Percentiles rank a stretch among this genome's conserved stretches.
Evolutionary conservation across 2,113 vertebrate species (phyloP).

Genomic region (Grammomys dolichurus): DNA sequence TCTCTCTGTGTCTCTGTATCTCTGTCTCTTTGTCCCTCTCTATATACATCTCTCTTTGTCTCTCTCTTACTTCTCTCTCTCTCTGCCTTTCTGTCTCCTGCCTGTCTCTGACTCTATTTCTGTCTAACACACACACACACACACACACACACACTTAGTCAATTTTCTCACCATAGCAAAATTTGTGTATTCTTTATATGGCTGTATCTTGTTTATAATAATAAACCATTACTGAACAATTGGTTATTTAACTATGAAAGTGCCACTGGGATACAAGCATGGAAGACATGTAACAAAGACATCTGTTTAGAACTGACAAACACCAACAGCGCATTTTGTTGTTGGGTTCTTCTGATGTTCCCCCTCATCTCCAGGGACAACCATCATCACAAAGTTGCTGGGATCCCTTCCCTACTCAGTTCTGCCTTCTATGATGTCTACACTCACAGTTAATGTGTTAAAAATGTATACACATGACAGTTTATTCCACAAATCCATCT

Average conservation of each 20-base stretch:
- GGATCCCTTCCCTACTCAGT: not conserved
- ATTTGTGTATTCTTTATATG: not conserved
- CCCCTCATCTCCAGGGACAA: not conserved
- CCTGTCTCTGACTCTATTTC: not conserved
- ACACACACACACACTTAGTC: not conserved
- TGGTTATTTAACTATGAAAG: constrained; percentile 44
- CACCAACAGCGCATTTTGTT: not conserved
- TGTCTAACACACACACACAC: not conserved
- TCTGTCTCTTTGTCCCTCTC: not conserved
- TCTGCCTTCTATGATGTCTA: not conserved
- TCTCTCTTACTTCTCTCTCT: not conserved
- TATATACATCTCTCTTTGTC: too few relatives aligned
- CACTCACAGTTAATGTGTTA: not conserved
- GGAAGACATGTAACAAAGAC: not conserved
- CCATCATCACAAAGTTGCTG: not conserved
- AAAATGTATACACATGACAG: not conserved
- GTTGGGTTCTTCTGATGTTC: not conserved
- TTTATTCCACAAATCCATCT: constrained; percentile 1
- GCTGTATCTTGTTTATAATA: not conserved
- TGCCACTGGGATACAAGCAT: not conserved
- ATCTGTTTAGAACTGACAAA: not conserved
- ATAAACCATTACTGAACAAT: not conserved
- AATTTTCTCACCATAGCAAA: constrained; percentile 45
- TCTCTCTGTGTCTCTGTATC: not conserved
- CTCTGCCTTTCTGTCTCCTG: not conserved